Base-by-base conservation (phyloP, 2,888 invertebrate species). In the Lasioglossum marginatum region DNA sequence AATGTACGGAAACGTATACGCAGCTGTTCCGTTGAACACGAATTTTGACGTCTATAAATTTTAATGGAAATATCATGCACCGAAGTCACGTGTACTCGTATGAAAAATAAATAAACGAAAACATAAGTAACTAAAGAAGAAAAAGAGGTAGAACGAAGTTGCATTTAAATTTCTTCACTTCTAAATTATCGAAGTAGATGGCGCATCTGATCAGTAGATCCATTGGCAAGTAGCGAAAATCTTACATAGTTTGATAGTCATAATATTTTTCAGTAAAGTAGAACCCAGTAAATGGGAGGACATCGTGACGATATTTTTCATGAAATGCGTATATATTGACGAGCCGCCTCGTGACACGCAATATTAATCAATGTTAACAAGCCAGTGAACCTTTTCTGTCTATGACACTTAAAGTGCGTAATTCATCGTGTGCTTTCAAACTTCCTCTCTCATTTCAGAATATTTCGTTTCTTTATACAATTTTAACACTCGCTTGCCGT, bases 261-360 rank as follows among this genome's bases (percentile, higher is more conserved):
- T 81, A 23, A 78, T 16, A 74, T 73, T 77, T 77, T 77, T 81
- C 76, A 83, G 77, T 77, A 83, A 83, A 83, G 77, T 83, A 77
- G 27, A 16, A 73, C 37, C 19, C 31, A 34, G 72, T 72, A 83
- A 83, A 76, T 60, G 81, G 45, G 48, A n/a, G 77, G 81, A 12
- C 40, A n/a, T 73, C 70, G 63, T 27, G 45, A 60, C 31, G 37
- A 68, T 73, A 77, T 77, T 81, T 81, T 57, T 57, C 37, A 57
- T 60, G 66, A 77, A 60, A 74, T 48, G 27, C 72, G 73, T n/a
- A 40, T 45, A 40, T 31, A 70, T 81, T 60, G 73, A 40, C 48
- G 45, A 27, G 8, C 68, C 81, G 60, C 37, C 40, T 77, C 60
- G 60, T 37, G 40, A 77, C 77, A 73, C 34, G 34, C 45, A 81